Base-by-base conservation (phyloP, 2,888 invertebrate species). In the Apodemia hepburni region DNA sequence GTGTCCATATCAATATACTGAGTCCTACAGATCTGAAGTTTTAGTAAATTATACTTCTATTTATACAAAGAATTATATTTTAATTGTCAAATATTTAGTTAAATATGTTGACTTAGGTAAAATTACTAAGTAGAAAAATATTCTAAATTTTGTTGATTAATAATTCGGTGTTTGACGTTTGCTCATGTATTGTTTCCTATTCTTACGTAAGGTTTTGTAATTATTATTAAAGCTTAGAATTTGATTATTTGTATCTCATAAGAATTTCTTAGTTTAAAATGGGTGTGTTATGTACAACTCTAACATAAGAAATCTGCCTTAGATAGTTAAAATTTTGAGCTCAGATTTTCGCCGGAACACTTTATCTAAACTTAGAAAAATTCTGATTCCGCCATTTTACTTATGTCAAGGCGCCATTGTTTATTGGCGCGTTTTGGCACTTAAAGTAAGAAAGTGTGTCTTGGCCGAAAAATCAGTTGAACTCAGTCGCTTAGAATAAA, bases 101-200 rank as follows among this genome's bases (percentile, higher is more conserved):
- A 27, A 54, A 54, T 54, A 54, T 54, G 12, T 54, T 54, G 22
- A 54, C 27, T 54, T 54, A 54, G 27, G 11, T 62, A 65, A 45
- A n/a, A n/a, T n/a, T 45, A n/a, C 45, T 63, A 63, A 63, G 62
- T 61, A 58, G 47, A 61, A 64, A 61, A 60, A 63, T 59, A 61
- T 65, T 47, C 22, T 27, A 54, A 27, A 27, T 58, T 67, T 67
- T 66, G 58, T 65, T 68, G 59, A 47, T 64, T 59, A 45, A 60
- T 72, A 12, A 27, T 51, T 51, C 12, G 12, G 11, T 49, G 17
- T 73, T 70, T 58, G 69, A 70, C 68, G 62, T 70, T 61, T 73
- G 84, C 84, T 83, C 84, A 84, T 71, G 68, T 70, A 72, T 73
- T 68, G 80, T 84, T 82, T 83, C 85, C 85, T 84, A 83, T 79